Conservation (phyloP, 2,797 vertebrate genomes). For the Acanthurus leucopareius region DNA sequence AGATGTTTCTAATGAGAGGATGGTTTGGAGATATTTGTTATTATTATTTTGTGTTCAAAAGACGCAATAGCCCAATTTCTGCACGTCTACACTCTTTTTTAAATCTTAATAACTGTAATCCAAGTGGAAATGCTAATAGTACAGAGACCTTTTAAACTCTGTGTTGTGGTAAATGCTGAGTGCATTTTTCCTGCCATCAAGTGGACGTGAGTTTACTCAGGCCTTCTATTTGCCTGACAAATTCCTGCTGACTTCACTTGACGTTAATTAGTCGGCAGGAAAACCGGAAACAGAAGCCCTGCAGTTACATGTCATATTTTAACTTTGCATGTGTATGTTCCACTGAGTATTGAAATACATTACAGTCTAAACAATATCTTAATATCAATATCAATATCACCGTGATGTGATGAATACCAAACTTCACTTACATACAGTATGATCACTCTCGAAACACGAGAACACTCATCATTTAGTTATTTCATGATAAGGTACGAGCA, state of each 20-base stretch:
- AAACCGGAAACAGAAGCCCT: conserved; percentile 24
- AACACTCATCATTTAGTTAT: conserved; percentile 2
- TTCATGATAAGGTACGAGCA: conserved; percentile 25
- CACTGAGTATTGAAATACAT: conserved; percentile 47
- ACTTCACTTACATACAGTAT: background rate
- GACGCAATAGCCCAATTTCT: background rate
- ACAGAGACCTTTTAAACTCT: background rate
- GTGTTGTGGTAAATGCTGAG: background rate
- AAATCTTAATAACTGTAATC: background rate
- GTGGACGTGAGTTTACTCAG: conserved; percentile 69
- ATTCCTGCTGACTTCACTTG: conserved; percentile 77
- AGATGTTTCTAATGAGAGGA: conserved; percentile 11
- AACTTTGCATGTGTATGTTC: conserved; percentile 16
- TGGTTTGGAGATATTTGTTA: background rate
- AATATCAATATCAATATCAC: conserved; percentile 24
- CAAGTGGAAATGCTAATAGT: no score
- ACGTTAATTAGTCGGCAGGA: conserved; percentile 52
- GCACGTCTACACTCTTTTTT: background rate
- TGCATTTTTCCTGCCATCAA: conserved; percentile 29
- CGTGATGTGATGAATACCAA: conserved; percentile 6
- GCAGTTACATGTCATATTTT: background rate
- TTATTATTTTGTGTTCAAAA: background rate
- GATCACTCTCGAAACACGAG: background rate
- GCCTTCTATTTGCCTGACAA: conserved; percentile 80
- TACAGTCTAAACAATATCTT: conserved; percentile 45